These are phyloP conservation scores for Epizoanthus stellaris DNA, from an alignment of 92 coral and sea anemone species.

Conservation along the genomic window DNA sequence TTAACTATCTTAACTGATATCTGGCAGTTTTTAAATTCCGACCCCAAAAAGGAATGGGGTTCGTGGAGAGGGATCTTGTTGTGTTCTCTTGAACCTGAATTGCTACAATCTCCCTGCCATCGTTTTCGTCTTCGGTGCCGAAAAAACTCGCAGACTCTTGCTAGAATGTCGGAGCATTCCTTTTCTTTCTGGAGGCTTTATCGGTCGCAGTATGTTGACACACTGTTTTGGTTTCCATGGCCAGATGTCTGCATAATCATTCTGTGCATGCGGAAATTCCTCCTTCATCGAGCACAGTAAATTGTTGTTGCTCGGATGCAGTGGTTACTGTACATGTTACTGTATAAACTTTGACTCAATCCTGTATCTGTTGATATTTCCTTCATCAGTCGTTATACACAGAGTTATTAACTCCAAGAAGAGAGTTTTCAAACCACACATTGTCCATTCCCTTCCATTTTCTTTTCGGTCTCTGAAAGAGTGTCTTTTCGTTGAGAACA, in stretches of 20 bases:
- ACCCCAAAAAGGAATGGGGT: background rate
- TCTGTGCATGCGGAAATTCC: slow-evolving; percentile 63
- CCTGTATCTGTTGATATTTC: slow-evolving; percentile 60
- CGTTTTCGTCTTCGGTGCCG: background rate
- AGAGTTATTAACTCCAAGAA: slow-evolving; percentile 63
- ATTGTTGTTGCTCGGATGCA: slow-evolving; percentile 64
- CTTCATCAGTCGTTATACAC: slow-evolving; percentile 64
- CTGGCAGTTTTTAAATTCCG: no score
- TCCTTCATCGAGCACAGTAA: slow-evolving; percentile 64
- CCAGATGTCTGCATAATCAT: slow-evolving; percentile 61
- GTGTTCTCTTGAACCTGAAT: background rate
- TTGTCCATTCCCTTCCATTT: slow-evolving; percentile 45
- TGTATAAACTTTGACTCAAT: slow-evolving; percentile 50
- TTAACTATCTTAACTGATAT: no score
- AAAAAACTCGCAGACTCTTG: slow-evolving; percentile 10
- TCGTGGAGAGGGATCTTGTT: background rate
- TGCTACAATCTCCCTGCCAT: background rate
- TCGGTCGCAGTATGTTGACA: slow-evolving; percentile 67
- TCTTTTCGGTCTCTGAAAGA: slow-evolving; percentile 73
- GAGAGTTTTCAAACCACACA: slow-evolving; percentile 65
- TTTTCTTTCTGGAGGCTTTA: slow-evolving; percentile 53
- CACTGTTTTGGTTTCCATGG: slow-evolving; percentile 52
- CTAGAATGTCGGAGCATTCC: slow-evolving; percentile 62
- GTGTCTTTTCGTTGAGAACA: slow-evolving; percentile 57
- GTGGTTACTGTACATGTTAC: slow-evolving; percentile 48